These are phyloP conservation scores for Eurytemora carolleeae DNA, from an alignment of 1,140 invertebrate genomes.

Conservation along the genomic window DNA sequence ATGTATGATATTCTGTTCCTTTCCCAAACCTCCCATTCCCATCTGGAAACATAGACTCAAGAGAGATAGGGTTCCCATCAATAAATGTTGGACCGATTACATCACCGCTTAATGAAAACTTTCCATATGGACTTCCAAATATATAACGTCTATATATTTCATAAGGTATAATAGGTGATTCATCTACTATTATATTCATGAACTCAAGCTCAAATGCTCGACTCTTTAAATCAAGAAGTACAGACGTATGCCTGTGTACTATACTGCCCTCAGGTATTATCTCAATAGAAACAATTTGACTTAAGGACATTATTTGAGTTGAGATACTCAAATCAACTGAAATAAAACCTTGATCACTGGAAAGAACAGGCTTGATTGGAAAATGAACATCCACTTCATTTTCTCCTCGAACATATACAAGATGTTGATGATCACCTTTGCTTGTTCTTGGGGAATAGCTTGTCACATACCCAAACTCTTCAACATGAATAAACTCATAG, in stretches of 20 bases:
- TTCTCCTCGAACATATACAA: conserved; percentile 28
- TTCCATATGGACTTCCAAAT: conserved; percentile 30
- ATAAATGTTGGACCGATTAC: conserved; percentile 43
- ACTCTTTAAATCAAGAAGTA: conserved; percentile 36
- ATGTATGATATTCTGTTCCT: conserved; percentile 30
- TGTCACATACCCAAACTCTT: conserved; percentile 30
- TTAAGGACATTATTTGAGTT: conserved; percentile 27
- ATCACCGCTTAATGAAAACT: conserved; percentile 33
- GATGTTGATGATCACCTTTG: conserved; percentile 28
- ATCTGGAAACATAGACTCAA: conserved; percentile 17
- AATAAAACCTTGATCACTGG: conserved; percentile 27
- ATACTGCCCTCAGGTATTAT: conserved; percentile 34
- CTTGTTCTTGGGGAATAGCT: conserved; percentile 29
- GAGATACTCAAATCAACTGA: conserved; percentile 30
- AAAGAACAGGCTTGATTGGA: conserved; percentile 23
- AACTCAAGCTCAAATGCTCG: conserved; percentile 33
- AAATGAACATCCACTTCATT: conserved; percentile 22
- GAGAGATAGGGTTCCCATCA: conserved; percentile 22
- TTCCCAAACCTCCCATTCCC: conserved; percentile 11
- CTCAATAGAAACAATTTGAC: conserved; percentile 15
- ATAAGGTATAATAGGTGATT: conserved; percentile 36
- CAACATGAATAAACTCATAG: conserved; percentile 36
- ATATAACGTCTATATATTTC: conserved; percentile 34
- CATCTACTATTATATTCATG: conserved; percentile 36
- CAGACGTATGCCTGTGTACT: conserved; percentile 36